phyloP scores from a whole-genome alignment of 2,888 invertebrate genomes.

The Periphyllus acericola region DNA sequence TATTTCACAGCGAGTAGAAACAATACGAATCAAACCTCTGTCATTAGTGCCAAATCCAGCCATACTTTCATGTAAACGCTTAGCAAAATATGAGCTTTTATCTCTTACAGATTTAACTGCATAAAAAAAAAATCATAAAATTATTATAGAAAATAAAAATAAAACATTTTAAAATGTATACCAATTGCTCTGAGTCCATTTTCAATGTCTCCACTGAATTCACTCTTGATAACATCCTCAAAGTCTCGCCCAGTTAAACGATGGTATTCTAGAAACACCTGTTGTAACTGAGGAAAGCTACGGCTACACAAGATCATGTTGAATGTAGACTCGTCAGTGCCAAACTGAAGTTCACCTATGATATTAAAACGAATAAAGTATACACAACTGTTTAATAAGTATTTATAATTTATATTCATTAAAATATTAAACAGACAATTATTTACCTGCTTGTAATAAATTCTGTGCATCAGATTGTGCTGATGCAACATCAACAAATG shows the following conservation, averaged over 20 bases:
- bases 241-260: slow-evolving; percentile 81
- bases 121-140: slow-evolving; percentile 64
- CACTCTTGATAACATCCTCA: slow-evolving; percentile 81
- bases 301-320: slow-evolving; percentile 85
- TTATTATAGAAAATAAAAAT: background rate
- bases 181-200: slow-evolving; percentile 82
- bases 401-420: background rate
- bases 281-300: slow-evolving; percentile 75
- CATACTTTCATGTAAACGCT: slow-evolving; percentile 87
- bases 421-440: background rate
- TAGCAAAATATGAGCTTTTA: slow-evolving; percentile 85
- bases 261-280: slow-evolving; percentile 78
- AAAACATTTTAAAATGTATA: slow-evolving; percentile 65
- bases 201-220: slow-evolving; percentile 86
- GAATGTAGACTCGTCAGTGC: slow-evolving; percentile 89
- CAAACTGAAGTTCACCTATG: slow-evolving; percentile 73
- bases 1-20: slow-evolving; percentile 84
- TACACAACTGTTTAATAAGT: background rate
- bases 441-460: slow-evolving; percentile 79
- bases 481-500: slow-evolving; percentile 75
- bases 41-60: slow-evolving; percentile 91
- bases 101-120: slow-evolving; percentile 82
- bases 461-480: slow-evolving; percentile 86
- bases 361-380: slow-evolving; percentile 8
- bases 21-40: slow-evolving; percentile 82